Conservation (phyloP, 2,797 vertebrate species). For the Pelochelys cantorii region DNA sequence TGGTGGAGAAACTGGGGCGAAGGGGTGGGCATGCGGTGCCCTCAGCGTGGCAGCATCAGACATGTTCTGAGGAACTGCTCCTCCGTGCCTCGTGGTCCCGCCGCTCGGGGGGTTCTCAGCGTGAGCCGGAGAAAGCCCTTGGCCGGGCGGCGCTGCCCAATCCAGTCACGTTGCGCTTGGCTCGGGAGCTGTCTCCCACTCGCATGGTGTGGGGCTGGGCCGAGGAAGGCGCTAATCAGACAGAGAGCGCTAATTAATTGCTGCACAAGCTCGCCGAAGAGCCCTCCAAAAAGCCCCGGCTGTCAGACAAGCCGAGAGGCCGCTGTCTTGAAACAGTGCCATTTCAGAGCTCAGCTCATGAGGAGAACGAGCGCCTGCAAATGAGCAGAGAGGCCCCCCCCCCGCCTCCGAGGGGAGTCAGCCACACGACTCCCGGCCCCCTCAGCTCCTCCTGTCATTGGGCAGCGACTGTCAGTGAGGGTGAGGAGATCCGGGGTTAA, state of each 20-base stretch:
- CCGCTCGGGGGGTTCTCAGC: neutral
- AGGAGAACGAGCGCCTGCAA: neutral
- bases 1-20: too few relatives aligned
- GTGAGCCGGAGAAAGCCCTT: rapidly evolving
- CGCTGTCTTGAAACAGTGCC: neutral
- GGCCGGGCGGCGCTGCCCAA: rapidly evolving
- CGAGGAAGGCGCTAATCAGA: conserved; percentile 54
- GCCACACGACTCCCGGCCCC: neutral
- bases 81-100: rapidly evolving
- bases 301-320: neutral
- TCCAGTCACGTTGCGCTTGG: rapidly evolving
- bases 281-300: neutral
- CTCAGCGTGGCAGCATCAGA: neutral
- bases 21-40: rapidly evolving
- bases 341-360: neutral
- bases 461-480: neutral
- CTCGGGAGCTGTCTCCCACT: rapidly evolving
- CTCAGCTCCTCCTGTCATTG: rapidly evolving
- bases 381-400: rapidly evolving
- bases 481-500: neutral
- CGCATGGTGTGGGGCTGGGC: neutral
- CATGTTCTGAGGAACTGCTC: neutral
- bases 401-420: rapidly evolving
- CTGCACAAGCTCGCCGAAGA: neutral
- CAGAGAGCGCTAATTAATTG: conserved; percentile 60